Evolutionary conservation across 2,888 invertebrate genomes (phyloP), one percentile per base, ranked within the genome.

Genomic region (Junonia oenone): DNA sequence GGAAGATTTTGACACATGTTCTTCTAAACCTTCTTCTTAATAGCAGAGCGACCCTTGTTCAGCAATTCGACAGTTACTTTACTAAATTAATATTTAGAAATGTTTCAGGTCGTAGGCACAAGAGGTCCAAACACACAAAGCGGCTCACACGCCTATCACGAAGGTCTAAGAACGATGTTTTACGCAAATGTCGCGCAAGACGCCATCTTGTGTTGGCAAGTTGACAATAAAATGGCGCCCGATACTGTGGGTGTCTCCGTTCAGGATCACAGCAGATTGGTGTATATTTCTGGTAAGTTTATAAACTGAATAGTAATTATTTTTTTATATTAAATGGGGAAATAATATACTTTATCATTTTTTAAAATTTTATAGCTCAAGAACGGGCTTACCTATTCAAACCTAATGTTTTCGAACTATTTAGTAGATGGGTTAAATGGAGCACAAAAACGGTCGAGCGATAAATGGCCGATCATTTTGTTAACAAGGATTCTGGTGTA

Each of bases 171-270:
- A 1, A 91, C 93, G 0, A 75, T 96, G 27, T 93, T 95, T 71
- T 93, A 93, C 65, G 93, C 92, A 0, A 92, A 95, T 62, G 92
- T 95, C 0, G 94, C 94, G 29, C 92, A 91, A 60, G 94, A 95
- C 70, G 95, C 93, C 0, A 82, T 96, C 0, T 93, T 94, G 14
- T 96, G 96, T 69, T 96, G 96, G 96, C 94, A 95, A 62, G 91
- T 91, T 0, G 84, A 86, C 17, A 82, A 77, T 5, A 76, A 90
- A 0, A 85, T 94, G 56, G 81, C 79, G 0, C 80, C 87, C 0
- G 81, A 81, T 0, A 93, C 92, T 50, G 84, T 93, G n/a, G 92
- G 80, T 0, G 71, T 92, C 0, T 90, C 94, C 0, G 92, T 91
- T 0, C 91, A 92, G 59, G 92, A 95, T 71, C 90, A 92, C 33